Evolutionary conservation across 2,888 invertebrate genomes (phyloP).

Genomic region (Erebia ligea): DNA sequence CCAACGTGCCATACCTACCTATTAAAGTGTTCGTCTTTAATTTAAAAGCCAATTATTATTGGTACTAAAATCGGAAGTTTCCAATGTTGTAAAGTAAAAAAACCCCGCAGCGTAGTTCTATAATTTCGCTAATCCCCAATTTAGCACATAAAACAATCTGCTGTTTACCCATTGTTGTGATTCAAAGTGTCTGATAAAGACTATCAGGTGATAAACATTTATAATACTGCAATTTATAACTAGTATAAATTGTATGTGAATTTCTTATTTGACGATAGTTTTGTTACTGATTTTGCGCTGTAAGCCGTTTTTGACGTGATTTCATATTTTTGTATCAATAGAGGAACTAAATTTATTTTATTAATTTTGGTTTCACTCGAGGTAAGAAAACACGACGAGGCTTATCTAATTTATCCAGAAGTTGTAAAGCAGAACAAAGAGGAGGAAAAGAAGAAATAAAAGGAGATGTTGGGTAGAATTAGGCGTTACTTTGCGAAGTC

Average conservation of each 20-base stretch:
- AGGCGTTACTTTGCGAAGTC: no score
- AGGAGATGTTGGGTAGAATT: no score
- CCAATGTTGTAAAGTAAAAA: background rate
- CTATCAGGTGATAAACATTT: conserved; percentile 24
- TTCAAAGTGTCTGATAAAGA: conserved; percentile 21
- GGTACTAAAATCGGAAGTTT: conserved; percentile 1
- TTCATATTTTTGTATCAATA: background rate
- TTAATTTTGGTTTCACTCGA: background rate
- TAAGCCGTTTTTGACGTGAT: background rate
- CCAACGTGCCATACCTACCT: background rate
- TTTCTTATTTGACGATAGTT: background rate
- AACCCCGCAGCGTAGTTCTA: conserved; percentile 7
- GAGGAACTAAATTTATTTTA: background rate
- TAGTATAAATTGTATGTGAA: conserved; percentile 22
- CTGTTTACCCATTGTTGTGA: conserved; percentile 8
- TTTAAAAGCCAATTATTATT: background rate
- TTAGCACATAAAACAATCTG: conserved; percentile 22
- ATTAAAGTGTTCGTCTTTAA: background rate
- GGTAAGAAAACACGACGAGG: conserved; percentile 1
- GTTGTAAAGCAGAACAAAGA: no score
- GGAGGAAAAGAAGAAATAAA: no score
- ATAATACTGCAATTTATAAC: conserved; percentile 10
- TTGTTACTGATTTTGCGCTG: conserved; percentile 6
- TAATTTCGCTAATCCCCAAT: conserved; percentile 21
- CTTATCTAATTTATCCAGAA: no score